A percentile compares a stretch with the other conserved stretches of the same genome.
These are phyloP conservation scores for Pristionchus exspectatus DNA, from an alignment of 2,888 invertebrate species.

Conservation along the genomic window DNA sequence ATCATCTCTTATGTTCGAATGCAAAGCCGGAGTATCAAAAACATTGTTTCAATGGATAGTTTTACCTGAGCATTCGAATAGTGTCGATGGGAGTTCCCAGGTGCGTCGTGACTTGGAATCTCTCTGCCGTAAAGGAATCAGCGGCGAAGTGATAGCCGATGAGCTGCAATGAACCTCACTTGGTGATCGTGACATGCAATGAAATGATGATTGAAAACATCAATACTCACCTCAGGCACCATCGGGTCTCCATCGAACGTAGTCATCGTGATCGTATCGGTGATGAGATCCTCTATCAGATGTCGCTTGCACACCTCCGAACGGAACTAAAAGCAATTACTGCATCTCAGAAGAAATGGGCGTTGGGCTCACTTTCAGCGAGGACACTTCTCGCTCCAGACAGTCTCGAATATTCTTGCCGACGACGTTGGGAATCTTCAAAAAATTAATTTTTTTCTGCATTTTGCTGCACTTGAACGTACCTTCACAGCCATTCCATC, in stretches of 20 bases:
- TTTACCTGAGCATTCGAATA: background rate
- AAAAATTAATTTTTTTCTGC: background rate
- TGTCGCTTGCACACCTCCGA: background rate
- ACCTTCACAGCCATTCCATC: slow-evolving; percentile 47
- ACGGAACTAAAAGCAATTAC: slow-evolving; percentile 14
- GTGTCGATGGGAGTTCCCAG: slow-evolving; percentile 9
- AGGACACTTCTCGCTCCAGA: background rate
- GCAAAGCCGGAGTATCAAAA: background rate
- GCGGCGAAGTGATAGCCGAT: slow-evolving; percentile 22
- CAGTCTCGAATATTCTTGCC: slow-evolving; percentile 25
- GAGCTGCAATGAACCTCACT: background rate
- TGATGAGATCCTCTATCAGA: background rate
- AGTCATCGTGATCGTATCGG: background rate
- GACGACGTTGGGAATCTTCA: slow-evolving; percentile 10
- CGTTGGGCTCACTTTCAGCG: background rate
- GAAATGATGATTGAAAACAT: background rate
- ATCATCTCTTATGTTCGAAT: background rate
- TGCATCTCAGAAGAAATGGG: background rate
- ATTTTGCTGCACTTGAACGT: background rate
- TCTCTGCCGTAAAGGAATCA: background rate
- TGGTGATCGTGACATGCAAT: too few relatives aligned
- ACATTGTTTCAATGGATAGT: background rate
- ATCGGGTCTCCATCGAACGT: slow-evolving; percentile 19
- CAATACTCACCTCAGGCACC: background rate
- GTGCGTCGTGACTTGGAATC: slow-evolving; percentile 4